phyloP scores from a whole-genome alignment of 1,140 invertebrate species.

The Magallana angulata region DNA sequence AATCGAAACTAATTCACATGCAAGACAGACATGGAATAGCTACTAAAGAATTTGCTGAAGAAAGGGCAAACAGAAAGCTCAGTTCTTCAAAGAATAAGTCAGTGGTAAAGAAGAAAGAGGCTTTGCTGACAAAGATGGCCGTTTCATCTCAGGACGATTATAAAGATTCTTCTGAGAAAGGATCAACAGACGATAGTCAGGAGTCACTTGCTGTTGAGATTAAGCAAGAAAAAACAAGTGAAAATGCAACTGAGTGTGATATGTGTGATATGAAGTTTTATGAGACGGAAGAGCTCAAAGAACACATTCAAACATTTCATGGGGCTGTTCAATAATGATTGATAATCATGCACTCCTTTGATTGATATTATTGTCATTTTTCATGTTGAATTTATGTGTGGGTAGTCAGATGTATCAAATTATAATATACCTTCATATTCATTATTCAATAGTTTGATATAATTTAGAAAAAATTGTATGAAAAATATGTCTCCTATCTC shows the following conservation, averaged over 20 bases:
- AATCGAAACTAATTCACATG: constrained; percentile 38
- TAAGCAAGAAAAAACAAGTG: constrained; percentile 12
- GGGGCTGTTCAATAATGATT: not conserved
- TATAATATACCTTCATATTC: too few species aligned
- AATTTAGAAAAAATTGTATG: too few species aligned
- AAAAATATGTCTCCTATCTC: too few species aligned
- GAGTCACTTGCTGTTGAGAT: not conserved
- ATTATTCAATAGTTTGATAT: too few species aligned
- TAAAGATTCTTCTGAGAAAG: not conserved
- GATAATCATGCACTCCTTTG: not conserved
- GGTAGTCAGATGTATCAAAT: too few species aligned
- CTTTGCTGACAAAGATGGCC: not conserved
- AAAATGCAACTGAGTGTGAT: not conserved
- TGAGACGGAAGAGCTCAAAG: not conserved
- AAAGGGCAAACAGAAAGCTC: not conserved
- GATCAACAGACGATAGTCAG: not conserved
- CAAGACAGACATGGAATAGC: constrained; percentile 35
- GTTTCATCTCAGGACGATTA: not conserved
- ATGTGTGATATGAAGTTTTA: constrained; percentile 40
- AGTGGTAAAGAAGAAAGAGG: not conserved
- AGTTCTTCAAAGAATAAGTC: constrained; percentile 4
- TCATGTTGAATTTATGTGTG: too few species aligned
- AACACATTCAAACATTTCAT: constrained; percentile 8
- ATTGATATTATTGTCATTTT: not conserved
- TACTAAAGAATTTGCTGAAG: constrained; percentile 27